Evolutionary conservation across 2,797 vertebrate species (phyloP), one percentile per base, ranked within the genome.

Genomic region (Rhabdophis nuchalis): DNA sequence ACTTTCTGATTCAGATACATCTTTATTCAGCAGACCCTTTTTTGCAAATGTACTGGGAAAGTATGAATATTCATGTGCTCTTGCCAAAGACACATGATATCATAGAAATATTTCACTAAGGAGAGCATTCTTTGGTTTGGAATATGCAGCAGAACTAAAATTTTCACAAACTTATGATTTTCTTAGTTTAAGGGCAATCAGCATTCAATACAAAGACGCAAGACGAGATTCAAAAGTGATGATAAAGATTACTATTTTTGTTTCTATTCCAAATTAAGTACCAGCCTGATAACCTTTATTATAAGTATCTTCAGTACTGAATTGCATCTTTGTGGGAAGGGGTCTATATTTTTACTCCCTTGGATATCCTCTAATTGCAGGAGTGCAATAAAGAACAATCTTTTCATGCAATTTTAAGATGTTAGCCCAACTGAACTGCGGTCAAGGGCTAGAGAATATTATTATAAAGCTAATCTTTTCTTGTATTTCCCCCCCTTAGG

Each of bases 371-470:
- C 25, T 72, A 88, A 90, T 58, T 41, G 8, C n/a, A 92, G 41
- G 61, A 54, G 57, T 46, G 11, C 25, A 61, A 27, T n/a, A 77
- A 41, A 87, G 27, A 64, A 32, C 25, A 27, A 11, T 54, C 91
- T 58, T 52, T 53, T 53, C 52, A 90, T 4, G 27, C 36, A 50
- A 9, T 41, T 94, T 92, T 86, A 93, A 58, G 52, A 86, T 57
- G 16, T 57, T 72, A 9, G 25, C 92, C 18, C 32, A 88, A 88
- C 57, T 91, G 52, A 72, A 52, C 1, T 93, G 6, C 46, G 2
- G 16, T 85, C 5, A 90, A 93, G 36, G 50, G n/a, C 23, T 54
- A 54, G 85, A 46, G 86, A 60, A 72, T 94, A 91, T 92, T 87
- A 90, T 72, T 91, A 86, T 23, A 16, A 11, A 46, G 32, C 2